Conservation (phyloP, 2,797 vertebrate species). For the Chanos chanos region DNA sequence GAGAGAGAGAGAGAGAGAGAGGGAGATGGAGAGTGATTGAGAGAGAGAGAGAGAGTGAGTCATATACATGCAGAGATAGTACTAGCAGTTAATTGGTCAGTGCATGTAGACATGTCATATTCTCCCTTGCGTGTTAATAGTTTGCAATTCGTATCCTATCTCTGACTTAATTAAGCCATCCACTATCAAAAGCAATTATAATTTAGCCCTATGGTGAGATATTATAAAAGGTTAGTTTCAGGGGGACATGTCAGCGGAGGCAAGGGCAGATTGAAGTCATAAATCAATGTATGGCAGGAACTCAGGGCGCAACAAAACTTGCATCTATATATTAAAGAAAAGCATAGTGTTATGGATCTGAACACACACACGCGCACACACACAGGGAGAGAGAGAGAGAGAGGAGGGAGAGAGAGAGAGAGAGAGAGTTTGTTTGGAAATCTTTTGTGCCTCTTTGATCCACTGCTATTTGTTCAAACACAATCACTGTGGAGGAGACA, state of each 20-base stretch:
- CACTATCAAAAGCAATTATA: background rate
- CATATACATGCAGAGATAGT: no score
- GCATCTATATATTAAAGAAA: no score
- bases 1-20: background rate
- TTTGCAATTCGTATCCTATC: background rate
- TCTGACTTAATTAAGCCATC: background rate
- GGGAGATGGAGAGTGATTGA: background rate
- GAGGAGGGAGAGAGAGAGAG: background rate
- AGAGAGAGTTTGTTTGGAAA: background rate
- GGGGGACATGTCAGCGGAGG: background rate
- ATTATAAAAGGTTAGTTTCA: background rate
- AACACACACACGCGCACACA: no score
- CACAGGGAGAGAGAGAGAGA: background rate
- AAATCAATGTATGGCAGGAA: no score
- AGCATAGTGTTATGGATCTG: no score
- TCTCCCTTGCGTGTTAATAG: background rate
- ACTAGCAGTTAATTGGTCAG: background rate
- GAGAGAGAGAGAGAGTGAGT: background rate
- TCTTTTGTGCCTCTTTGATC: background rate
- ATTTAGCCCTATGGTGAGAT: no score
- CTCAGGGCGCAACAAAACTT: background rate
- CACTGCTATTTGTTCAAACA: background rate
- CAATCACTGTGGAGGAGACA: background rate
- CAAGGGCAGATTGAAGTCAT: no score
- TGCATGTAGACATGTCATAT: background rate